Conservation (phyloP, 2,113 vertebrate species). For the Vidua macroura region DNA sequence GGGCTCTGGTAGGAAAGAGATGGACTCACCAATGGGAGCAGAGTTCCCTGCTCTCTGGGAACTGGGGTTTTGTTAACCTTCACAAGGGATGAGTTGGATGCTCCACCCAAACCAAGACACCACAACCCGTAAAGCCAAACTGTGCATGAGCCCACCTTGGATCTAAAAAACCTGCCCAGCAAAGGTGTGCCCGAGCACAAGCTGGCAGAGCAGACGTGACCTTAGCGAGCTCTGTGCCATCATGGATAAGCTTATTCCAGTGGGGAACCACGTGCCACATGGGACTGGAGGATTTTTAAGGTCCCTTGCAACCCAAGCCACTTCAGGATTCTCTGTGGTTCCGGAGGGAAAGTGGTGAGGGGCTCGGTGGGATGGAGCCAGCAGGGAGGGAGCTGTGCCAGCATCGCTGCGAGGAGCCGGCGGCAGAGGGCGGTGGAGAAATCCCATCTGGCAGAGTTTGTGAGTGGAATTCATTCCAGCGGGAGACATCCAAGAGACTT, state of each 20-base stretch:
- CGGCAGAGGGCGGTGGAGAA: constrained; percentile 36
- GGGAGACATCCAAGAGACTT: constrained; percentile 49
- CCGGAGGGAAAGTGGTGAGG: fast-evolving
- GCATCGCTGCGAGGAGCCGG: neutral
- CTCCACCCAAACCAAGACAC: neutral
- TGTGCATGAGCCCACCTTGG: fast-evolving
- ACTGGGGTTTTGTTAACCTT: neutral
- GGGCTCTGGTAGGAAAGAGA: too few species aligned
- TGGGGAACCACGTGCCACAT: fast-evolving
- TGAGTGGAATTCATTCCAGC: constrained; percentile 12
- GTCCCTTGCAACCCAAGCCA: neutral
- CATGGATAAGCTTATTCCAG: neutral
- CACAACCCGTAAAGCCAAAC: neutral
- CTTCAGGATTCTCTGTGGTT: fast-evolving
- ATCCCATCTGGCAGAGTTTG: neutral
- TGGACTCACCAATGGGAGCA: fast-evolving
- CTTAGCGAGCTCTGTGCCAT: neutral
- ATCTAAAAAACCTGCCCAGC: neutral
- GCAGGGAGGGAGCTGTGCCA: neutral
- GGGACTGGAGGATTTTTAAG: neutral
- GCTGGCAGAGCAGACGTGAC: fast-evolving
- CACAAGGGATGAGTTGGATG: fast-evolving
- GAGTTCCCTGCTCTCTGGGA: neutral
- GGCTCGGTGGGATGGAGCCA: neutral
- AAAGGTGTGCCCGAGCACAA: fast-evolving